phyloP scores from a whole-genome alignment of 2,797 vertebrate genomes.

The Ctenopoma multispine region DNA sequence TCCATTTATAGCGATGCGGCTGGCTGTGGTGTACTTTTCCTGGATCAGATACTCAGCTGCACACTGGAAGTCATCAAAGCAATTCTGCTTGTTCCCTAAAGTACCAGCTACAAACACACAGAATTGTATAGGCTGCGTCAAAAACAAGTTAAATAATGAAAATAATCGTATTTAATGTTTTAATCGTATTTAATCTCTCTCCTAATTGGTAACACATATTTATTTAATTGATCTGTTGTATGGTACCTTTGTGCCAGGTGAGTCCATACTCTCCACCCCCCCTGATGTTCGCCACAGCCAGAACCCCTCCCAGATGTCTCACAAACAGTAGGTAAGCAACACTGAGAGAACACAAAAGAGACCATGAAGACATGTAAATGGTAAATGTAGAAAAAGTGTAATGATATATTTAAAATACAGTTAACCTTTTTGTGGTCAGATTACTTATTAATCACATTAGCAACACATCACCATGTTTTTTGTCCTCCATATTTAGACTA shows the following conservation, averaged over 20 bases:
- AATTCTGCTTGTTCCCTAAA: constrained; percentile 83
- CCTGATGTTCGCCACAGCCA: constrained; percentile 86
- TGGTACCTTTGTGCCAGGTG: constrained; percentile 85
- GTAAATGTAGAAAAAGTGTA: too few species aligned
- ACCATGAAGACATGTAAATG: neutral
- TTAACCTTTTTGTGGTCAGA: too few species aligned
- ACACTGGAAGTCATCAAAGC: constrained; percentile 85
- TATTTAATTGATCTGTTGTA: neutral
- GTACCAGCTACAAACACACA: constrained; percentile 67
- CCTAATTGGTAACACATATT: neutral
- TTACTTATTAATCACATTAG: too few species aligned
- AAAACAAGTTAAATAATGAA: neutral
- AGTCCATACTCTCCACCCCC: constrained; percentile 86
- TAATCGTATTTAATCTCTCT: too few species aligned
- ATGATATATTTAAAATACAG: neutral
- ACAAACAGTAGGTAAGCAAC: constrained; percentile 82
- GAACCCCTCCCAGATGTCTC: constrained; percentile 83
- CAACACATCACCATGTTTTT: too few species aligned
- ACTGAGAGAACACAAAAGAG: constrained; percentile 51
- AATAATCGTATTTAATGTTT: neutral
- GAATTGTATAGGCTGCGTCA: neutral
- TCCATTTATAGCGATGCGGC: constrained; percentile 81
- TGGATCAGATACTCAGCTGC: constrained; percentile 83
- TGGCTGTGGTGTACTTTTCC: constrained; percentile 76
- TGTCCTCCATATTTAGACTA: too few species aligned